These are phyloP conservation scores for Myripristis murdjan DNA, from an alignment of 2,797 vertebrate species.

Conservation along the genomic window DNA sequence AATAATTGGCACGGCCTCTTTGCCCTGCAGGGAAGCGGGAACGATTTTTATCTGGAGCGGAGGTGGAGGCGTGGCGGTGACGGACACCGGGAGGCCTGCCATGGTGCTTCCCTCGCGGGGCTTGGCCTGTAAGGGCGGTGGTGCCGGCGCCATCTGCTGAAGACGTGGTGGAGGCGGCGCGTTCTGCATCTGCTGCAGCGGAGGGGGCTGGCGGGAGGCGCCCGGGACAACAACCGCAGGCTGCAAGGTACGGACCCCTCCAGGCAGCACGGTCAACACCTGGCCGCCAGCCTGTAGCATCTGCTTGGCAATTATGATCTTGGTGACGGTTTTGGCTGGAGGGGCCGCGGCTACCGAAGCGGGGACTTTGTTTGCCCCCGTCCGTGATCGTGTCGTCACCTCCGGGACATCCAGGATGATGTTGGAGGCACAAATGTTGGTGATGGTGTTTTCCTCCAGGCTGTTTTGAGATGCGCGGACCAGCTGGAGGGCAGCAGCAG, in stretches of 20 bases:
- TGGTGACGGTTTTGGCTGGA: slow-evolving; percentile 84
- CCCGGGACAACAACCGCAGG: slow-evolving; percentile 75
- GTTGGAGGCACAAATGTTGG: slow-evolving; percentile 81
- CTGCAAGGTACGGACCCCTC: slow-evolving; percentile 81
- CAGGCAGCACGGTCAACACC: slow-evolving; percentile 90
- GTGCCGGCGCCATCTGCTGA: slow-evolving; percentile 88
- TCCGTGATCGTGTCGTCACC: slow-evolving; percentile 75
- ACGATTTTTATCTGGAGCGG: slow-evolving; percentile 92
- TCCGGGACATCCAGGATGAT: slow-evolving; percentile 82
- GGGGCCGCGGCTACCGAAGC: slow-evolving; percentile 44
- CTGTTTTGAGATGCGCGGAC: slow-evolving; percentile 59
- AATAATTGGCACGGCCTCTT: slow-evolving; percentile 80
- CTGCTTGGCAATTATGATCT: slow-evolving; percentile 92
- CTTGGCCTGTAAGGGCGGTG: slow-evolving; percentile 91
- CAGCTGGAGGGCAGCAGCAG: slow-evolving; percentile 40
- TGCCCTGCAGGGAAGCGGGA: slow-evolving; percentile 84
- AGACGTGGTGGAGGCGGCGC: slow-evolving; percentile 81
- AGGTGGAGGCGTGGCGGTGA: slow-evolving; percentile 83
- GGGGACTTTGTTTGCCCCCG: slow-evolving; percentile 73
- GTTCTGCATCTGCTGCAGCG: slow-evolving; percentile 92
- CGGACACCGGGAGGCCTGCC: slow-evolving; percentile 38
- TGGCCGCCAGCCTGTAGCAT: slow-evolving; percentile 79
- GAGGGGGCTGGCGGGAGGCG: slow-evolving; percentile 88
- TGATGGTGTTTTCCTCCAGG: slow-evolving; percentile 82
- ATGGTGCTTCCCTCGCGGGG: slow-evolving; percentile 78